Conservation (phyloP, 1,140 invertebrate species). For the Brachionus calyciflorus region DNA sequence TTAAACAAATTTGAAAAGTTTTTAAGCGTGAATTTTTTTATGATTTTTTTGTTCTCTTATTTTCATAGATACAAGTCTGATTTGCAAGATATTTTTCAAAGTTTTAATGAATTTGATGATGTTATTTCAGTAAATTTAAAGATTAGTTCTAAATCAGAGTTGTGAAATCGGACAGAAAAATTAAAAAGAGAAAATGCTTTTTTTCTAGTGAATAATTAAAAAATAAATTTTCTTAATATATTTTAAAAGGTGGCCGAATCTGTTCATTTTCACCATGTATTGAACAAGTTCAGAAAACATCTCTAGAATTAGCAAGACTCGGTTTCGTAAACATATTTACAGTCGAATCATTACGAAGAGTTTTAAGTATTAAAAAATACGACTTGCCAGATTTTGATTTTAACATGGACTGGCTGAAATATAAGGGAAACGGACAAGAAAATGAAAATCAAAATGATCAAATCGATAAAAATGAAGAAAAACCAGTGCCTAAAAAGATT, state of each 20-base stretch:
- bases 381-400: conserved; percentile 41
- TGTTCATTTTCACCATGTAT: conserved; percentile 97
- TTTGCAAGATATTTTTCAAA: too few relatives aligned
- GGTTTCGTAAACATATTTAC: conserved; percentile 57
- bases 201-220: too few relatives aligned
- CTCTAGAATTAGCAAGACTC: conserved; percentile 67
- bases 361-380: conserved; percentile 34
- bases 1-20: too few relatives aligned
- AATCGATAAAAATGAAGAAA: not conserved
- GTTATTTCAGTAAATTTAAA: too few relatives aligned
- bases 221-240: not conserved
- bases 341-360: conserved; percentile 18
- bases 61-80: too few relatives aligned
- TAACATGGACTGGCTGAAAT: conserved; percentile 12
- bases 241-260: conserved; percentile 70
- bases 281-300: conserved; percentile 89
- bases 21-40: too few relatives aligned
- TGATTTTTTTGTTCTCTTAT: too few relatives aligned
- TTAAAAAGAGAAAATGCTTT: too few relatives aligned
- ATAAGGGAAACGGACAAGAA: not conserved
- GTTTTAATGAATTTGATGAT: too few relatives aligned
- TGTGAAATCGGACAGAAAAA: too few relatives aligned
- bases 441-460: not conserved
- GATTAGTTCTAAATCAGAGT: too few relatives aligned
- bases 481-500: not conserved